These are phyloP conservation scores for Anniella stebbinsi DNA, from an alignment of 2,797 vertebrate species.

Conservation along the genomic window DNA sequence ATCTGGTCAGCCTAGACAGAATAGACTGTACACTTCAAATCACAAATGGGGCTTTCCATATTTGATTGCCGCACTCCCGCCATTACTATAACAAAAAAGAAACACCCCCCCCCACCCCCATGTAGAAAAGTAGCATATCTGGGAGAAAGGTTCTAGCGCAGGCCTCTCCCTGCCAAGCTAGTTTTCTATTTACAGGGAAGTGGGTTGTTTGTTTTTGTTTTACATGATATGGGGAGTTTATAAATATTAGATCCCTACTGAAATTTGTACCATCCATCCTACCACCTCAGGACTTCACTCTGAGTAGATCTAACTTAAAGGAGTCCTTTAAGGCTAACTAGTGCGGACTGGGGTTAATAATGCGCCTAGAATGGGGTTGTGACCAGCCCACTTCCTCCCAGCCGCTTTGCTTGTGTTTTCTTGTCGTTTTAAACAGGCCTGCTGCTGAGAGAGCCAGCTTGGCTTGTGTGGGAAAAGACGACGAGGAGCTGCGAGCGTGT, in stretches of 20 bases:
- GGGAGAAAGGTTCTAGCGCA: neutral
- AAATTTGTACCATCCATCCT: neutral
- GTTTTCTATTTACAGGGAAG: neutral
- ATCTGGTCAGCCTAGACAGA: no score
- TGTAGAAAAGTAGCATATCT: neutral
- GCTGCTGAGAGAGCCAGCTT: neutral
- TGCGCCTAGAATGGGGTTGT: neutral
- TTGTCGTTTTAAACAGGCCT: neutral
- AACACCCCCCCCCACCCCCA: neutral
- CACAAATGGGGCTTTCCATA: neutral
- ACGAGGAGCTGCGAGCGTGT: neutral
- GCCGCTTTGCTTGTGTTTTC: neutral
- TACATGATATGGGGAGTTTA: neutral
- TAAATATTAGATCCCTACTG: neutral
- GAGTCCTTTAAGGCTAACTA: neutral
- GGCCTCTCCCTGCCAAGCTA: neutral
- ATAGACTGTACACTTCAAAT: neutral
- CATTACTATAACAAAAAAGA: neutral
- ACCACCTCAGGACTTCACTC: neutral
- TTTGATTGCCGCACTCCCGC: neutral
- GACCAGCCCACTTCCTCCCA: neutral
- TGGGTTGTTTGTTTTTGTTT: neutral
- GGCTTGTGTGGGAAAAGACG: neutral
- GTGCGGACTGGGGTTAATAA: no score
- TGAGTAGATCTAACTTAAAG: neutral